Evolutionary conservation across 1,140 invertebrate species (phyloP).

Genomic region (Euura lappo): DNA sequence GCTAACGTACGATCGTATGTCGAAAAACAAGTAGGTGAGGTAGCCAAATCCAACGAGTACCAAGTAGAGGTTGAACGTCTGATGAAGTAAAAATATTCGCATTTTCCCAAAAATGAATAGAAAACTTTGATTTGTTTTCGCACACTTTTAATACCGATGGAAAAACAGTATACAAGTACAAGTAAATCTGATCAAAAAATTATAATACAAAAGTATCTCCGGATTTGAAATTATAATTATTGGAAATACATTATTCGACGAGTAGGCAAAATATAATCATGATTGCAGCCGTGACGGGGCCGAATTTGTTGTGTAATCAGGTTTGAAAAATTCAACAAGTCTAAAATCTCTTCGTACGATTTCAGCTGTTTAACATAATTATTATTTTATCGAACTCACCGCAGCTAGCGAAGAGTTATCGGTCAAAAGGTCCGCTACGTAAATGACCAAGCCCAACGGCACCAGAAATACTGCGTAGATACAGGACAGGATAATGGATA

Average conservation of each 20-base stretch:
- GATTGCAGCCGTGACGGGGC: no score
- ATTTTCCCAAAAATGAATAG: not conserved
- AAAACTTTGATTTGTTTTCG: not conserved
- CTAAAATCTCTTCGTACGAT: not conserved
- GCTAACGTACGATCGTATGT: constrained; percentile 65
- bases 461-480: constrained; percentile 72
- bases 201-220: no score
- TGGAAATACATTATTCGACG: not conserved
- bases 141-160: not conserved
- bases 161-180: not conserved
- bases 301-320: no score
- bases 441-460: constrained; percentile 69
- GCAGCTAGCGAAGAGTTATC: constrained; percentile 59
- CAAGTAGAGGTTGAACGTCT: constrained; percentile 68
- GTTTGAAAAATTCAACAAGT: not conserved
- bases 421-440: constrained; percentile 65
- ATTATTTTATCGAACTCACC: constrained; percentile 48
- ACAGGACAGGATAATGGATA: constrained; percentile 65
- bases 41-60: constrained; percentile 66
- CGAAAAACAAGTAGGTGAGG: constrained; percentile 66
- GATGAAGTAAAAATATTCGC: constrained; percentile 31
- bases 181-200: no score
- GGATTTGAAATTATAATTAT: not conserved
- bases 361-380: not conserved
- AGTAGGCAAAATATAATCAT: no score